These are phyloP conservation scores for Glyphotaelius pellucidus DNA, from an alignment of 2,888 invertebrate species.

Conservation along the genomic window DNA sequence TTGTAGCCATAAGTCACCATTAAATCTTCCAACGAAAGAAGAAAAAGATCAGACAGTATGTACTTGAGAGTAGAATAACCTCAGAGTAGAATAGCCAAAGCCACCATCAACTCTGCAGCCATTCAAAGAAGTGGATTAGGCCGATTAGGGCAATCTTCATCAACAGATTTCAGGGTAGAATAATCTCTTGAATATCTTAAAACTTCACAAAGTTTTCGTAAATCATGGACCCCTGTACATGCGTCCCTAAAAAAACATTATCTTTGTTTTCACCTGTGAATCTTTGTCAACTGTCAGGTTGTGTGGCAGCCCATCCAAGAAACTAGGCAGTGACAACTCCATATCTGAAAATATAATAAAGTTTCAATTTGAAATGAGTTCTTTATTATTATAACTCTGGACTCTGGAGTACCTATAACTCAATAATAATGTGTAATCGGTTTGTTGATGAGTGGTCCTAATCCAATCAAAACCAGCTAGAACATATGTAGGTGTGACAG, in stretches of 20 bases:
- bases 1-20: no score
- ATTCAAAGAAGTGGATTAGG: neutral
- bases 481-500: no score
- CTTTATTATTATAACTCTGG: neutral
- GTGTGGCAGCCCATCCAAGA: slow-evolving; percentile 62
- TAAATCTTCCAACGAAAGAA: no score
- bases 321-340: slow-evolving; percentile 58
- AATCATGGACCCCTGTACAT: neutral
- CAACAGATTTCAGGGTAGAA: neutral
- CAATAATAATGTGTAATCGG: neutral
- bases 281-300: slow-evolving; percentile 61
- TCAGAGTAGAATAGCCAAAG: neutral
- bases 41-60: no score
- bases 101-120: neutral
- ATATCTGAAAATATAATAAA: slow-evolving; percentile 55
- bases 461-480: no score
- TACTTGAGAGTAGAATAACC: neutral
- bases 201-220: neutral
- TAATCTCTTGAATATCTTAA: neutral
- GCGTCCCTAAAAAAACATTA: neutral
- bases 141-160: neutral
- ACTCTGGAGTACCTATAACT: neutral
- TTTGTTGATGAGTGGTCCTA: no score
- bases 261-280: slow-evolving; percentile 60
- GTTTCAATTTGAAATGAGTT: neutral